Evolutionary conservation across 2,113 vertebrate species (phyloP).

Genomic region (Cottus gobio): DNA sequence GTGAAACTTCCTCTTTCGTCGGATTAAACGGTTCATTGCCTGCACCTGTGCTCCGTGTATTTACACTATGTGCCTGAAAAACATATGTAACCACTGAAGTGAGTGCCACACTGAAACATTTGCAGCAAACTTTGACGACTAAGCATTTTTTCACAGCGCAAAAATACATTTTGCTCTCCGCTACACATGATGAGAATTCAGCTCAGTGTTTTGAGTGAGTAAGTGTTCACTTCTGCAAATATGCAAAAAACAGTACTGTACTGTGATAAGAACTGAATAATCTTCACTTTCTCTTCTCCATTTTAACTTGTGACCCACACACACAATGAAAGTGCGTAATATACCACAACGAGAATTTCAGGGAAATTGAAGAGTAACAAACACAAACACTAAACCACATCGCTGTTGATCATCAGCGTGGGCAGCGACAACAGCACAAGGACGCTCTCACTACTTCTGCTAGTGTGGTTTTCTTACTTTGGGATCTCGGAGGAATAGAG

Average conservation of each 20-base stretch:
- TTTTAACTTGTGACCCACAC: slow-evolving; percentile 26
- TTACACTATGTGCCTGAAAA: slow-evolving; percentile 8
- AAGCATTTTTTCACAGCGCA: neutral
- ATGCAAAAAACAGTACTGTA: too few relatives aligned
- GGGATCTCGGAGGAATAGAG: slow-evolving; percentile 96
- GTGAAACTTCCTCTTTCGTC: slow-evolving; percentile 11
- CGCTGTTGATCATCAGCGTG: neutral
- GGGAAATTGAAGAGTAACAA: neutral
- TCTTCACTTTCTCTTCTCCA: slow-evolving; percentile 18
- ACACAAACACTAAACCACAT: neutral
- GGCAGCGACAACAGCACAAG: neutral
- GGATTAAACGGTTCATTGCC: slow-evolving; percentile 11
- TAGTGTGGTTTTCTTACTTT: slow-evolving; percentile 85
- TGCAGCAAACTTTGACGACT: neutral
- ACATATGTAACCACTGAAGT: neutral
- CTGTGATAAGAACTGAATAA: neutral
- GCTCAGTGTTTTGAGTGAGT: neutral
- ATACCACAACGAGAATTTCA: neutral
- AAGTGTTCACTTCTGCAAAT: slow-evolving; percentile 47
- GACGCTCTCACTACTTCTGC: neutral
- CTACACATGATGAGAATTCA: slow-evolving; percentile 10
- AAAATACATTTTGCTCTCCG: neutral
- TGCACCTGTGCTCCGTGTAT: slow-evolving; percentile 23
- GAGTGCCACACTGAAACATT: slow-evolving; percentile 22
- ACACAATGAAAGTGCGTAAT: slow-evolving; percentile 10